These are phyloP conservation scores for Melopsittacus undulatus DNA, from an alignment of 2,797 vertebrate genomes.

Conservation along the genomic window DNA sequence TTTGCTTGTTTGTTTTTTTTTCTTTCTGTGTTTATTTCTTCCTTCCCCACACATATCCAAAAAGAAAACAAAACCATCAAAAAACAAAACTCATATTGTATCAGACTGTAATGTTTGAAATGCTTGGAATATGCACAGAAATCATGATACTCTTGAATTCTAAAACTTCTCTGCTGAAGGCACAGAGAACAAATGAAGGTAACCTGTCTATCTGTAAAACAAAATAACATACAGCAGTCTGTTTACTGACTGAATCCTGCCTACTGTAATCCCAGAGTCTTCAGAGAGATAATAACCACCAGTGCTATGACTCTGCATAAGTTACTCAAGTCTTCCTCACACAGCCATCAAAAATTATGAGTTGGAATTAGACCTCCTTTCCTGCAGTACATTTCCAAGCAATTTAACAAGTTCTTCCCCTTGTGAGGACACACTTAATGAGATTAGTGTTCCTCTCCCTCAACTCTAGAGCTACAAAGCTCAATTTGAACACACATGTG, in stretches of 20 bases:
- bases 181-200: neutral
- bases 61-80: neutral
- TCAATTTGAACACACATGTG: accelerated
- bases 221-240: neutral
- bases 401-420: neutral
- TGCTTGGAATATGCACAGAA: neutral
- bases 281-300: neutral
- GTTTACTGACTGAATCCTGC: neutral
- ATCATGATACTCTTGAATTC: accelerated
- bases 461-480: neutral
- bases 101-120: neutral
- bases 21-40: neutral
- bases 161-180: neutral
- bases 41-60: neutral
- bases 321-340: neutral
- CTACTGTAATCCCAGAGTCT: neutral
- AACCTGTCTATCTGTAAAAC: neutral
- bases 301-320: neutral
- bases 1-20: neutral
- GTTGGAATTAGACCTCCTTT: neutral
- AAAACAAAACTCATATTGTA: neutral
- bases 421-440: neutral
- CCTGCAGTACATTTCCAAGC: neutral
- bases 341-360: neutral
- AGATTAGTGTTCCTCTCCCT: neutral